These are phyloP conservation scores for Delia radicum DNA, from an alignment of 1,140 invertebrate genomes.

Conservation along the genomic window DNA sequence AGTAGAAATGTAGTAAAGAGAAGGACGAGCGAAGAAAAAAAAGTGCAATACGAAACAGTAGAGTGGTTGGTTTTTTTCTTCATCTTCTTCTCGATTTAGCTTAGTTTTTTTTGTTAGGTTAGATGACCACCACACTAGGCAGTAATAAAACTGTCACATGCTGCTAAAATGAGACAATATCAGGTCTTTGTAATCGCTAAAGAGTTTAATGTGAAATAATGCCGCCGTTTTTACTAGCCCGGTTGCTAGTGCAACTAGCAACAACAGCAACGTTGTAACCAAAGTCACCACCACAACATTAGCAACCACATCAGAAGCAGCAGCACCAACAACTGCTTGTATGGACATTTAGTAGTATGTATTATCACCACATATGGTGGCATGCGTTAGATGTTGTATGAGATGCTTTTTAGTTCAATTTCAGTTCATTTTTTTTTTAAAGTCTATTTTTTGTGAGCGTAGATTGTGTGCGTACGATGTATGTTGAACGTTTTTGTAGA, in stretches of 20 bases:
- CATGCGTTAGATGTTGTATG: slow-evolving; percentile 13
- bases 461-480: not conserved
- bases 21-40: too few relatives aligned
- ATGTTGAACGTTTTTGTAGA: not conserved
- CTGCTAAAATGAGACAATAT: slow-evolving; percentile 42
- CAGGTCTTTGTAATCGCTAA: slow-evolving; percentile 29
- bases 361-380: slow-evolving; percentile 11
- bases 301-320: not conserved
- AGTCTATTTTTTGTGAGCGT: not conserved
- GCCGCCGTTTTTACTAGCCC: not conserved
- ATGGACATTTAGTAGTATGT: not conserved
- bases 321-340: not conserved
- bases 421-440: not conserved
- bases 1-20: too few relatives aligned
- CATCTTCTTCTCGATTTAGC: not conserved
- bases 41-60: too few relatives aligned
- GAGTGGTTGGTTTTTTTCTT: not conserved
- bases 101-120: not conserved
- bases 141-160: slow-evolving; percentile 51
- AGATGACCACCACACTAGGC: slow-evolving; percentile 15
- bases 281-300: not conserved
- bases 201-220: slow-evolving; percentile 21
- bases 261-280: not conserved
- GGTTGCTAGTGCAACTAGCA: not conserved
- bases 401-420: not conserved